Conservation (phyloP, 2,888 invertebrate species). For the Allolobophora icterica region DNA sequence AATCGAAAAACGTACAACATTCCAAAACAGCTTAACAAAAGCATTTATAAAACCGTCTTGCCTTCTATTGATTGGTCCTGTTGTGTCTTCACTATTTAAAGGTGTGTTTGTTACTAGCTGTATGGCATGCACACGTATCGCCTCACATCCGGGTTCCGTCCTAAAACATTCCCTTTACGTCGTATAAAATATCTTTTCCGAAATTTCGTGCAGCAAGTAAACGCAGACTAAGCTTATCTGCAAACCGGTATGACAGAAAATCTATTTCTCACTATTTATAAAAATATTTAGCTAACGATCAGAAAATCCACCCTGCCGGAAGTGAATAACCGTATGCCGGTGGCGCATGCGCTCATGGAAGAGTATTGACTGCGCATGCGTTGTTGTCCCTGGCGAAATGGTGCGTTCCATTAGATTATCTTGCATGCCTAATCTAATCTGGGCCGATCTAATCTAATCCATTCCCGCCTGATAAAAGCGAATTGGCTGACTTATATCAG, state of each 20-base stretch:
- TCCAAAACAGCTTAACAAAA: neutral
- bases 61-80: neutral
- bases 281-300: neutral
- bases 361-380: neutral
- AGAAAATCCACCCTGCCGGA: conserved; percentile 17
- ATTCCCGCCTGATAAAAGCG: neutral
- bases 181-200: neutral
- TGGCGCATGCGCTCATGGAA: neutral
- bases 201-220: neutral
- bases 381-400: conserved; percentile 1
- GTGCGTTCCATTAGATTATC: conserved; percentile 10
- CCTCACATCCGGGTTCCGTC: conserved; percentile 17
- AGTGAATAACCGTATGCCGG: neutral
- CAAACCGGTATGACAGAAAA: neutral
- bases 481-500: neutral
- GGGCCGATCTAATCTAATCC: neutral
- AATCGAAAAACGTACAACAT: neutral
- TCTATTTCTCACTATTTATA: neutral
- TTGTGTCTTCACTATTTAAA: neutral
- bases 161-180: neutral
- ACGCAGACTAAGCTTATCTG: neutral
- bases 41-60: neutral
- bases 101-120: conserved; percentile 7
- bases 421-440: neutral
- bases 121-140: neutral